These are phyloP conservation scores for Ormyrus labotus DNA, from an alignment of 2,888 invertebrate genomes.

Conservation along the genomic window DNA sequence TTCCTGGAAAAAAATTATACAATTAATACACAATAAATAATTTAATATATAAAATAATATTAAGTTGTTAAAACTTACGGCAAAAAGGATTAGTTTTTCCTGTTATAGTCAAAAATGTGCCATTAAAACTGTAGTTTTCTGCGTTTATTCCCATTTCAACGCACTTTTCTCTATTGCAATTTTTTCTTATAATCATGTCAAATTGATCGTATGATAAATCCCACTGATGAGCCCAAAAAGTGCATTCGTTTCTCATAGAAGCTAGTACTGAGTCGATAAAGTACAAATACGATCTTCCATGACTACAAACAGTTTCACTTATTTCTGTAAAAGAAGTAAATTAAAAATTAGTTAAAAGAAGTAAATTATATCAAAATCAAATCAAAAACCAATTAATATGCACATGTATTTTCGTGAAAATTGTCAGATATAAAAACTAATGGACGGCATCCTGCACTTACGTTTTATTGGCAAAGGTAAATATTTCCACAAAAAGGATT, in stretches of 20 bases:
- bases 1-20: not conserved
- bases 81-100: slow-evolving; percentile 78
- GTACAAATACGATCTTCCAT: slow-evolving; percentile 79
- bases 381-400: no score
- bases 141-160: slow-evolving; percentile 80
- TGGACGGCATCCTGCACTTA: slow-evolving; percentile 4
- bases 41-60: not conserved
- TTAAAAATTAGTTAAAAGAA: no score
- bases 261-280: slow-evolving; percentile 79
- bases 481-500: slow-evolving; percentile 16
- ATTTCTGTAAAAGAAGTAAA: slow-evolving; percentile 70
- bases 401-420: no score
- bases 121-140: slow-evolving; percentile 73
- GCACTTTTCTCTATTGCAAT: slow-evolving; percentile 68
- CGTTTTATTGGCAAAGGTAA: slow-evolving; percentile 49
- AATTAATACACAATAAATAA: not conserved
- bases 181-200: slow-evolving; percentile 70
- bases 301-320: slow-evolving; percentile 80
- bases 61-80: slow-evolving; percentile 74
- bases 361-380: no score
- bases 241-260: slow-evolving; percentile 75
- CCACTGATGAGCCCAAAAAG: slow-evolving; percentile 79
- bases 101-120: slow-evolving; percentile 79
- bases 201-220: slow-evolving; percentile 77
- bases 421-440: no score